Evolutionary conservation across 2,888 invertebrate species (phyloP).

Genomic region (Microctonus hyperodae): DNA sequence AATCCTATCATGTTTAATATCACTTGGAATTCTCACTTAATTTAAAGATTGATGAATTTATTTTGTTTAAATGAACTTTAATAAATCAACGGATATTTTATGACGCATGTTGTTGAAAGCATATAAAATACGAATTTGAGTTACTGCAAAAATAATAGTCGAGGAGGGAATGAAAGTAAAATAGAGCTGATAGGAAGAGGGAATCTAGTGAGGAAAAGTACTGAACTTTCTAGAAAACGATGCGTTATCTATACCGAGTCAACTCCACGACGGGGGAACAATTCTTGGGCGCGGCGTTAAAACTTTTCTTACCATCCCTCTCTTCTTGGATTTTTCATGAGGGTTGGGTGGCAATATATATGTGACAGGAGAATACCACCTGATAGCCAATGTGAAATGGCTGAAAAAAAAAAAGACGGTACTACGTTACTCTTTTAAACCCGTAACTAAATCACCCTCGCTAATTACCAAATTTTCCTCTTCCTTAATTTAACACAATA

Average conservation of each 20-base stretch:
- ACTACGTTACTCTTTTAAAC: constrained; percentile 28
- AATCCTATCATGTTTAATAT: too few relatives aligned
- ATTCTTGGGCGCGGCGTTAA: constrained; percentile 22
- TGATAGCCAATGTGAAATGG: not conserved
- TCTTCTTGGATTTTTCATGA: constrained; percentile 17
- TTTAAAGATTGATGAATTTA: constrained; percentile 17
- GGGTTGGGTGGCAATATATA: constrained; percentile 31
- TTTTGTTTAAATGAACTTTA: not conserved
- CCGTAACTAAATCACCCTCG: constrained; percentile 40
- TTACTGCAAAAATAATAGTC: constrained; percentile 4
- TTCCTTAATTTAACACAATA: constrained; percentile 61
- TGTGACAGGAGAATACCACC: constrained; percentile 34
- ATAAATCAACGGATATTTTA: not conserved
- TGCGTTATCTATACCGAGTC: constrained; percentile 22
- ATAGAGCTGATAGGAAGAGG: constrained; percentile 23
- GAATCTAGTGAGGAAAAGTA: constrained; percentile 19
- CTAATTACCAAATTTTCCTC: constrained; percentile 63
- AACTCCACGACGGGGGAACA: constrained; percentile 25
- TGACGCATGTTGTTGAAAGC: constrained; percentile 14
- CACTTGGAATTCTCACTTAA: constrained; percentile 13
- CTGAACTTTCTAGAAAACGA: constrained; percentile 24
- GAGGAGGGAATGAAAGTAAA: not conserved
- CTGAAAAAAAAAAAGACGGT: not conserved
- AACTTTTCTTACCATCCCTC: constrained; percentile 16
- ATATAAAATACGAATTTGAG: constrained; percentile 14